Conservation (phyloP, 2,113 vertebrate species). For the Chaetops frenatus region DNA sequence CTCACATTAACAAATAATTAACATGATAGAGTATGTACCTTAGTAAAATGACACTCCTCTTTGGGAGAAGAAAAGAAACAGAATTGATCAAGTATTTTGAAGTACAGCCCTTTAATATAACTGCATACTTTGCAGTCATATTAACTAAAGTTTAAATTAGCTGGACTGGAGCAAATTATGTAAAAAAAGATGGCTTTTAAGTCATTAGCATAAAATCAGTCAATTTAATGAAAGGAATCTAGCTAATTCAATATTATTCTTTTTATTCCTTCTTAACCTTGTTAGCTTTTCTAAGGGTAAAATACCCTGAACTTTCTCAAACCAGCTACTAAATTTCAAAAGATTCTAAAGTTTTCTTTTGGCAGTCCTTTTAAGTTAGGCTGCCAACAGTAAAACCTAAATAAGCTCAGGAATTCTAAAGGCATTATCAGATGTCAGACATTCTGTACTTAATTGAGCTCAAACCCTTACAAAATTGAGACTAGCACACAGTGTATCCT, state of each 20-base stretch:
- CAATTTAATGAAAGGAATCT: not conserved
- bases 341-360: constrained; percentile 19
- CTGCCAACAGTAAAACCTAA: constrained; percentile 23
- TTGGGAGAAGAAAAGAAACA: not conserved
- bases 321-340: not conserved
- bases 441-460: not conserved
- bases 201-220: not conserved
- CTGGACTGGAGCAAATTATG: not conserved
- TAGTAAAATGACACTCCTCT: not conserved
- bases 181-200: not conserved
- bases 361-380: not conserved
- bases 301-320: not conserved
- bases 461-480: not conserved
- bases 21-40: not conserved
- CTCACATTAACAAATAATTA: not conserved
- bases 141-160: not conserved
- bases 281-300: constrained; percentile 17
- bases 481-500: not conserved
- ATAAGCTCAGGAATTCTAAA: constrained; percentile 24
- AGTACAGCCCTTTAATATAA: not conserved
- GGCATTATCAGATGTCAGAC: not conserved
- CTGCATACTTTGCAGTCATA: not conserved
- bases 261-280: constrained; percentile 29
- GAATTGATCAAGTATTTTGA: not conserved
- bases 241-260: not conserved